Conservation (phyloP, 2,888 invertebrate species). For the Phortica okadai region DNA sequence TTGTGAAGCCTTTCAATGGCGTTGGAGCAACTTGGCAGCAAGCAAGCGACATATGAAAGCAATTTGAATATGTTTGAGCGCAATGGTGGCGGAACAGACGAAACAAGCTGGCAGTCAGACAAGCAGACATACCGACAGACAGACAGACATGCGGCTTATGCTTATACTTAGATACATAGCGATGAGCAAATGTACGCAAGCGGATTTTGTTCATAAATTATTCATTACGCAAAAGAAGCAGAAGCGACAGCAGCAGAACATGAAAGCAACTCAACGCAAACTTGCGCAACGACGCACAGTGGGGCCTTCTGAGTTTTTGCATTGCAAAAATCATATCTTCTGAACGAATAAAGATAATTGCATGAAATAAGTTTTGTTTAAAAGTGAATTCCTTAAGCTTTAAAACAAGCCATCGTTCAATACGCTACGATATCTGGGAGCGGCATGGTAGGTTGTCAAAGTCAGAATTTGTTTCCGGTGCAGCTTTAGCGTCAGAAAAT, state of each 20-base stretch:
- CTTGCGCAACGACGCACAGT: constrained; percentile 32
- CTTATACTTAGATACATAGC: constrained; percentile 10
- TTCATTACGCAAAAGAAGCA: constrained; percentile 51
- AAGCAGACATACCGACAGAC: not conserved
- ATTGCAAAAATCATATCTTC: no score
- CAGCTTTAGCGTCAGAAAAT: no score
- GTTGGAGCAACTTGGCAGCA: constrained; percentile 11
- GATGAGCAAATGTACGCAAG: constrained; percentile 29
- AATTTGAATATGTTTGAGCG: constrained; percentile 52
- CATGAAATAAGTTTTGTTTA: no score
- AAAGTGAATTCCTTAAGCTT: no score
- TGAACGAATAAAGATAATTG: no score
- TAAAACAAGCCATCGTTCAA: no score
- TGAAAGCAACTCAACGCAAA: constrained; percentile 19
- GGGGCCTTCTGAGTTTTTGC: no score
- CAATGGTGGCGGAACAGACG: not conserved
- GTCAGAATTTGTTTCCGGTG: no score
- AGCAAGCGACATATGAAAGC: constrained; percentile 43
- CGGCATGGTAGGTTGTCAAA: no score
- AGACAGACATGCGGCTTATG: constrained; percentile 8
- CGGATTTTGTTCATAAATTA: constrained; percentile 56
- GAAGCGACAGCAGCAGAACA: constrained; percentile 32
- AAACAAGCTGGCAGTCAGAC: not conserved
- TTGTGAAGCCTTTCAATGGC: constrained; percentile 34
- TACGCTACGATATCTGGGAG: no score